Evolutionary conservation across 2,888 invertebrate species (phyloP).

Genomic region (Sceliomorpha sp.): DNA sequence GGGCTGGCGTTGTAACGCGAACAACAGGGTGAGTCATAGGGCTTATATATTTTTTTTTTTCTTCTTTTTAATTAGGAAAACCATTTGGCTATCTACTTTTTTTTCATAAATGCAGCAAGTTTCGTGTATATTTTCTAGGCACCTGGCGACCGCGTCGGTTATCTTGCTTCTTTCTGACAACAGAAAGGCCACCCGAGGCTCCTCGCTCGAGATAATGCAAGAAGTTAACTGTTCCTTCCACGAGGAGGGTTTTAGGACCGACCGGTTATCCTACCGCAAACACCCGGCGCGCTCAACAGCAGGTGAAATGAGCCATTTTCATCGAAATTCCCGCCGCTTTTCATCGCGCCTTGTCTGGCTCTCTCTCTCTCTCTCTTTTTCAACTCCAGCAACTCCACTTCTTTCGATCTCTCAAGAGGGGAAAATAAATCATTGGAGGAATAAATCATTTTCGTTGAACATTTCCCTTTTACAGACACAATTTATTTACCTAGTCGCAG

Average conservation of each 20-base stretch:
- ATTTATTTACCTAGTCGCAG: too few relatives aligned
- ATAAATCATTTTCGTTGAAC: too few relatives aligned
- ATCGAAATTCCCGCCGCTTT: conserved; percentile 18
- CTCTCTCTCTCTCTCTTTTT: too few relatives aligned
- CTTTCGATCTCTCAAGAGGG: not conserved
- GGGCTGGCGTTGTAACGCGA: too few relatives aligned
- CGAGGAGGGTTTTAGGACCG: conserved; percentile 34
- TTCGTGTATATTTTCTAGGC: too few relatives aligned
- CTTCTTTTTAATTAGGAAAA: too few relatives aligned
- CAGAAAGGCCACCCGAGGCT: conserved; percentile 62
- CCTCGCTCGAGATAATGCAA: conserved; percentile 63
- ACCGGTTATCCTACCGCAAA: conserved; percentile 36
- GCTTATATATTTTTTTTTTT: too few relatives aligned
- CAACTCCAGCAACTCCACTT: not conserved
- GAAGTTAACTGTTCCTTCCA: conserved; percentile 44
- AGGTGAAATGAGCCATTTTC: conserved; percentile 42
- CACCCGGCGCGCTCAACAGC: conserved; percentile 42
- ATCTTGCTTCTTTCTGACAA: conserved; percentile 17
- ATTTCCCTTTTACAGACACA: too few relatives aligned
- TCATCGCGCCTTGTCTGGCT: conserved; percentile 19
- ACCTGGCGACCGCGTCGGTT: too few relatives aligned
- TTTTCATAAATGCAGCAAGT: too few relatives aligned
- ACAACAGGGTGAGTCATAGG: too few relatives aligned
- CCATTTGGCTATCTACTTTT: too few relatives aligned
- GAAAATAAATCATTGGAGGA: not conserved